Evolutionary conservation across 2,113 vertebrate species (phyloP).

Genomic region (Sterna hirundo): DNA sequence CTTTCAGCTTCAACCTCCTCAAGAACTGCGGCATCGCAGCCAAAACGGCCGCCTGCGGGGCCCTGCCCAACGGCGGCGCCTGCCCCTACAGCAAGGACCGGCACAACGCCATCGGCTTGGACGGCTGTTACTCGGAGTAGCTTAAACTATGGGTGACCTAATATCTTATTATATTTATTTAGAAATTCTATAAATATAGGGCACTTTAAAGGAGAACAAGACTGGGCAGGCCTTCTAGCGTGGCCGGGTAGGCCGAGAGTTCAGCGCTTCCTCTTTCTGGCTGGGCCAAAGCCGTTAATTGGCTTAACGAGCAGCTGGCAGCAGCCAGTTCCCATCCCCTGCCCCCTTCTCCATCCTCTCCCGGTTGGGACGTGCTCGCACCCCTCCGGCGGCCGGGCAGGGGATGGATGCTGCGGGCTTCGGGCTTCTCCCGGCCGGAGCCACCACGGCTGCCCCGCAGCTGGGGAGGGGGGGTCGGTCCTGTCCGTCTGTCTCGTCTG

Average conservation of each 20-base stretch:
- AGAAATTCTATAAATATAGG: constrained; percentile 82
- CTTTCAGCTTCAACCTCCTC: constrained; percentile 91
- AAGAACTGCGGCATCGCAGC: constrained; percentile 90
- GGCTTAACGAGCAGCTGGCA: neutral
- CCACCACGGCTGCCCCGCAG: neutral
- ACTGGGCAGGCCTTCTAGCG: constrained; percentile 50
- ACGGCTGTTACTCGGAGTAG: constrained; percentile 92
- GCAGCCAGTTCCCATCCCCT: neutral
- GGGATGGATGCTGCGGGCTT: neutral
- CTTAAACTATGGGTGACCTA: constrained; percentile 71
- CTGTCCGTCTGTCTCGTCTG: neutral
- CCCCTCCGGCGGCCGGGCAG: neutral
- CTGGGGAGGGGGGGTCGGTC: neutral
- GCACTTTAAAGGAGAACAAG: constrained; percentile 87
- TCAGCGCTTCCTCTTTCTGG: neutral
- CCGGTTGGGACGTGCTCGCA: fast-evolving
- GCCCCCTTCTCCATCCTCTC: neutral
- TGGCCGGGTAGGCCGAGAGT: neutral
- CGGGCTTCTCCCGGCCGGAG: neutral
- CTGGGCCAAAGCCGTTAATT: neutral
- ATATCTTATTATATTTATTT: constrained; percentile 84
- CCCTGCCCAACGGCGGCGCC: constrained; percentile 75
- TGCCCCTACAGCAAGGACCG: constrained; percentile 81
- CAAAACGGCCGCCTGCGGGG: constrained; percentile 80
- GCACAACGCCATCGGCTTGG: constrained; percentile 83